A percentile compares a stretch with the other conserved stretches of the same genome.
Evolutionary conservation across 2,113 vertebrate genomes (phyloP).

Genomic region (Myotis brandtii): DNA sequence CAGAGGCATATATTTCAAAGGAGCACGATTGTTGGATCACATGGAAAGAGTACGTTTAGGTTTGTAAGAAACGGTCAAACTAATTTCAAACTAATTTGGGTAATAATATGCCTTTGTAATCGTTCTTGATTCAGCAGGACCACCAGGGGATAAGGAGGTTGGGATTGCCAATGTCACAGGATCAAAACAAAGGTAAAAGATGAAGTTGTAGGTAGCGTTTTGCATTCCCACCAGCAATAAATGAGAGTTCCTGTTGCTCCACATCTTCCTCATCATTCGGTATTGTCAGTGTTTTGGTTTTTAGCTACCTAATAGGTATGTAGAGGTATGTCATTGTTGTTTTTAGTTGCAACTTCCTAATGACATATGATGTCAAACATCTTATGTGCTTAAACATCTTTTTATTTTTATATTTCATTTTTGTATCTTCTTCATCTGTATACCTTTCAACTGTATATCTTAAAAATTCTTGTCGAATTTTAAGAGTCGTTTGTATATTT

Average conservation of each 20-base stretch:
- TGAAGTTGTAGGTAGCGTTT: background rate
- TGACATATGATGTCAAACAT: background rate
- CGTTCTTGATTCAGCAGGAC: no score
- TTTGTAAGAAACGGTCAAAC: background rate
- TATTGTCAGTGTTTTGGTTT: background rate
- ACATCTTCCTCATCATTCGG: background rate
- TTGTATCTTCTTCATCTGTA: background rate
- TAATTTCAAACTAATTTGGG: background rate
- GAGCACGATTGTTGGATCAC: background rate
- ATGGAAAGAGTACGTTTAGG: background rate
- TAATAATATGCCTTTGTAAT: no score
- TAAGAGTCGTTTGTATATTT: background rate
- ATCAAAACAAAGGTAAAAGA: conserved; percentile 38
- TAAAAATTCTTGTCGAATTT: background rate
- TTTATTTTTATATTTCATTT: background rate
- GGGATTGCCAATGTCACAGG: background rate
- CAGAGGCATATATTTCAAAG: background rate
- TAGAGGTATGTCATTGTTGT: background rate
- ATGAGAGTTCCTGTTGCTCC: background rate
- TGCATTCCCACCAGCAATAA: background rate
- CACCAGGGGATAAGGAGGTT: conserved; percentile 10
- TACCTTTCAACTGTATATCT: background rate
- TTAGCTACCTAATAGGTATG: background rate
- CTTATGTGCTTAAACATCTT: background rate
- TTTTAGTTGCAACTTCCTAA: background rate